Conservation (phyloP, 2,113 vertebrate species). For the Brachirus orientalis region DNA sequence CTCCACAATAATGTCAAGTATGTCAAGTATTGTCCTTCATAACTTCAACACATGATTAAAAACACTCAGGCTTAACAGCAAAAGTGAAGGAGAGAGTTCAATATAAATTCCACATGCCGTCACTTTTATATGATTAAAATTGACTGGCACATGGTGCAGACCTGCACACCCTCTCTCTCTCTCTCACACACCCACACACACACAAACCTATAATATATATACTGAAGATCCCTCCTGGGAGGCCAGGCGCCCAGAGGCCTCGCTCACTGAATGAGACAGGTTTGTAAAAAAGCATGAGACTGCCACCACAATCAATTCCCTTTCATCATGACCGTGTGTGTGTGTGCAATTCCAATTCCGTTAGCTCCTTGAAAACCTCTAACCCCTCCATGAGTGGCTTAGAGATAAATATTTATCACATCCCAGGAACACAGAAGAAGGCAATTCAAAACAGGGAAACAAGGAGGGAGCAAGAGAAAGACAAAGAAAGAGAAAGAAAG, state of each 20-base stretch:
- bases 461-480: constrained; percentile 16
- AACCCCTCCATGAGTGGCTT: constrained; percentile 20
- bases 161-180: too few species aligned
- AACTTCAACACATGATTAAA: constrained; percentile 28
- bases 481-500: constrained; percentile 15
- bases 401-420: constrained; percentile 74
- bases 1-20: constrained; percentile 1
- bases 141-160: constrained; percentile 65
- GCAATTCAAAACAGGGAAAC: too few species aligned
- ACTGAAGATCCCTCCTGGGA: constrained; percentile 70
- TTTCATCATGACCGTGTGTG: constrained; percentile 25
- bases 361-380: constrained; percentile 57
- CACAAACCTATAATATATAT: constrained; percentile 47
- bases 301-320: constrained; percentile 60
- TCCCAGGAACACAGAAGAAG: constrained; percentile 34
- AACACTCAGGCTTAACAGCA: constrained; percentile 30
- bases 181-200: too few species aligned
- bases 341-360: constrained; percentile 51
- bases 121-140: constrained; percentile 78
- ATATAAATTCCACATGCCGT: constrained; percentile 52
- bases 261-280: constrained; percentile 59
- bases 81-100: constrained; percentile 23
- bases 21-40: constrained; percentile 16
- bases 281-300: constrained; percentile 58
- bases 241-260: constrained; percentile 32